Evolutionary conservation across 2,797 vertebrate species (phyloP).

Genomic region (Sphaeramia orbicularis): DNA sequence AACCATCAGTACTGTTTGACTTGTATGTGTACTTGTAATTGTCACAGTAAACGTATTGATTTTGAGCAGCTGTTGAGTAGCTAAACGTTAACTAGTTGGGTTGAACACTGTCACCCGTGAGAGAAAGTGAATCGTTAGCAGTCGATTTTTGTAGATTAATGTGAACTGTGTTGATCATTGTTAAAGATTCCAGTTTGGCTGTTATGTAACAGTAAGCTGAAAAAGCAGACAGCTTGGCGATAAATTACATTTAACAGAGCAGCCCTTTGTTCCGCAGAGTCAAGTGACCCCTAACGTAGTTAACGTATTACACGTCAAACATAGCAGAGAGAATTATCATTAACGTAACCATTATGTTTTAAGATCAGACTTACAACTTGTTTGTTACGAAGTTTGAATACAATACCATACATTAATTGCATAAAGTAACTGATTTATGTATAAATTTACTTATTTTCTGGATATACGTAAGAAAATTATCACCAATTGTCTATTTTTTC

Average conservation of each 20-base stretch:
- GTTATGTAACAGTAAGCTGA: constrained; percentile 5
- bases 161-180: constrained; percentile 10
- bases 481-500: constrained; percentile 11
- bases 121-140: constrained; percentile 3
- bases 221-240: constrained; percentile 16
- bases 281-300: constrained; percentile 1
- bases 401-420: not conserved
- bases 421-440: not conserved
- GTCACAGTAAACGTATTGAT: not conserved
- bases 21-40: not conserved
- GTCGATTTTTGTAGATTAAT: not conserved
- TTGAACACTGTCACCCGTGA: not conserved
- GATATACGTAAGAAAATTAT: not conserved
- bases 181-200: constrained; percentile 10
- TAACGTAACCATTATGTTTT: constrained; percentile 16
- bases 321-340: constrained; percentile 24
- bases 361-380: not conserved
- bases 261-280: constrained; percentile 54
- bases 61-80: not conserved
- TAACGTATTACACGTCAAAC: constrained; percentile 11
- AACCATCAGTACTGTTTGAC: not conserved
- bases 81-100: constrained; percentile 4
- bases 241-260: constrained; percentile 39
- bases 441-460: not conserved
- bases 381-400: constrained; percentile 1